phyloP scores from a whole-genome alignment of 2,113 vertebrate genomes.

The Leptodactylus fuscus region DNA sequence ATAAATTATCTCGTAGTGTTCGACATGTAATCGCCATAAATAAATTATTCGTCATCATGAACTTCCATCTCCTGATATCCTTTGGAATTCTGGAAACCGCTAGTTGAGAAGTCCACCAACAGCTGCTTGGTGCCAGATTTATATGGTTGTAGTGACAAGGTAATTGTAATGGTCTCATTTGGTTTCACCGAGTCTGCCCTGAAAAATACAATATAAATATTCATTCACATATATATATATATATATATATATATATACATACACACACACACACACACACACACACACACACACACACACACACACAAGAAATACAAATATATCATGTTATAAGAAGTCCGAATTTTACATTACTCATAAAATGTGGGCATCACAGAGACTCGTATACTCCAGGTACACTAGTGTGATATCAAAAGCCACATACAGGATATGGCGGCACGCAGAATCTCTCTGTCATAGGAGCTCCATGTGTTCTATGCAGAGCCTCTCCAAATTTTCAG shows the following conservation, averaged over 20 bases:
- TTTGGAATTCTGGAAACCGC: conserved; percentile 70
- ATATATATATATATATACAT: too few species aligned
- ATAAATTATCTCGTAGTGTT: not conserved
- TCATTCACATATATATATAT: not conserved
- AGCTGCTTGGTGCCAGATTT: conserved; percentile 66
- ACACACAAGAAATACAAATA: too few species aligned
- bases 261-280: too few species aligned
- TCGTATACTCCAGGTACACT: too few species aligned
- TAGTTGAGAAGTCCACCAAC: conserved; percentile 70
- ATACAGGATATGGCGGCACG: too few species aligned
- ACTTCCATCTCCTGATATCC: conserved; percentile 69
- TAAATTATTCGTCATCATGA: not conserved
- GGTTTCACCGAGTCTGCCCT: conserved; percentile 66
- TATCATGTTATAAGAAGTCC: not conserved
- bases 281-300: too few species aligned
- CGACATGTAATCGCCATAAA: not conserved
- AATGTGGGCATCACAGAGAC: too few species aligned
- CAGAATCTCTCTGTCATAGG: too few species aligned
- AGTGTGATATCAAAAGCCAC: too few species aligned
- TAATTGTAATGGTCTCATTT: conserved; percentile 67
- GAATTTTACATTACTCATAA: not conserved
- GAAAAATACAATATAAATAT: not conserved
- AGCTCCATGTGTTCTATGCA: too few species aligned
- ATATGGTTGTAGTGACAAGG: conserved; percentile 70
- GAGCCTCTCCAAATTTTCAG: too few species aligned